phyloP scores from a whole-genome alignment of 2,113 vertebrate genomes.

The Pterocles orientalis region DNA sequence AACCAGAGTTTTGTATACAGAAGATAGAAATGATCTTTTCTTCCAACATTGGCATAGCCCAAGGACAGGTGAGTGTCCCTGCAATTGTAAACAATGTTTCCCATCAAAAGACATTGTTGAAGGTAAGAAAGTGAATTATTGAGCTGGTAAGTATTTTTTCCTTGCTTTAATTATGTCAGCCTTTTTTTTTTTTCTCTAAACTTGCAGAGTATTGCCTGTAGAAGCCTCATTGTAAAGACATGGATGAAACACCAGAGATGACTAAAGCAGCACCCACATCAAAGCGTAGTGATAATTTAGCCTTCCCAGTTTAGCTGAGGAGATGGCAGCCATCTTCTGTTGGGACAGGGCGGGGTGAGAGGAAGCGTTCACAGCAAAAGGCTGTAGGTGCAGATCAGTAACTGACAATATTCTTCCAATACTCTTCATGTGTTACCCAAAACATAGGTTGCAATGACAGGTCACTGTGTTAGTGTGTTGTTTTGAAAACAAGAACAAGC shows the following conservation, averaged over 20 bases:
- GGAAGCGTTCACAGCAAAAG: not conserved
- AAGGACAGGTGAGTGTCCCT: not conserved
- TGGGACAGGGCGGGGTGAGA: fast-evolving
- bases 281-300: not conserved
- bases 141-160: not conserved
- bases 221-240: not conserved
- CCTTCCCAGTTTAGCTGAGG: not conserved
- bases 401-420: not conserved
- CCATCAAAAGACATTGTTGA: not conserved
- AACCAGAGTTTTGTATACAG: not conserved
- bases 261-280: not conserved
- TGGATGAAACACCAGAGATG: not conserved
- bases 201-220: not conserved
- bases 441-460: not conserved
- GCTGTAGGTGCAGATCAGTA: not conserved
- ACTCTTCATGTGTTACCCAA: not conserved
- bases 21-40: not conserved
- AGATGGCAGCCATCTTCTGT: not conserved
- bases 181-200: not conserved
- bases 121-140: not conserved
- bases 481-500: not conserved
- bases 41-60: not conserved
- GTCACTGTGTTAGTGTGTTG: not conserved
- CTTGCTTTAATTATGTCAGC: not conserved
- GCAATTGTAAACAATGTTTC: not conserved